Evolutionary conservation across 2,888 invertebrate genomes (phyloP).

Genomic region (Hyposoter dolosus): DNA sequence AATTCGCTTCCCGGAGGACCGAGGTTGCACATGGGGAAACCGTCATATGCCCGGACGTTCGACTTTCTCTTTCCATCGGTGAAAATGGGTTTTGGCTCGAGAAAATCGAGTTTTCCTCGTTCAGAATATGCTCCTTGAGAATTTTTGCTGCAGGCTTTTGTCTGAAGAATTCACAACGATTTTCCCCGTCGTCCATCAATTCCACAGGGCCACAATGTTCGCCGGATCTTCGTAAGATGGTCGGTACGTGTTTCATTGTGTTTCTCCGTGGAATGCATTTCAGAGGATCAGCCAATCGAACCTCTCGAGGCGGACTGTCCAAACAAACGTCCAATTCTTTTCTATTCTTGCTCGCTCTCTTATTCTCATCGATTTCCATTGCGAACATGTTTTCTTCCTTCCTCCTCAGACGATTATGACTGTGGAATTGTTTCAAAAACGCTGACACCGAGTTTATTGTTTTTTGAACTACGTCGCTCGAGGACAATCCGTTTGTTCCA

Average conservation of each 20-base stretch:
- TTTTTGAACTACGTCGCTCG: slow-evolving; percentile 14
- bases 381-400: slow-evolving; percentile 3
- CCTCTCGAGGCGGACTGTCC: slow-evolving; percentile 5
- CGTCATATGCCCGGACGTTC: neutral
- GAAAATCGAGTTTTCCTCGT: slow-evolving; percentile 13
- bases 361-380: slow-evolving; percentile 19
- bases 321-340: slow-evolving; percentile 17
- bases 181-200: slow-evolving; percentile 8
- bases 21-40: slow-evolving; percentile 4
- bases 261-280: slow-evolving; percentile 24
- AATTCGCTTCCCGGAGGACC: neutral
- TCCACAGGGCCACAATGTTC: slow-evolving; percentile 16
- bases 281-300: slow-evolving; percentile 11
- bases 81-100: neutral
- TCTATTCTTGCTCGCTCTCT: neutral
- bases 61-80: neutral
- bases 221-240: slow-evolving; percentile 58
- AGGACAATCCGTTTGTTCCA: slow-evolving; percentile 10
- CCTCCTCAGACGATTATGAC: neutral
- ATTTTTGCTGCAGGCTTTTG: neutral
- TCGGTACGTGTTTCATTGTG: slow-evolving; percentile 61
- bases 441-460: slow-evolving; percentile 35
- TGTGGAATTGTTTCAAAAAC: slow-evolving; percentile 47
- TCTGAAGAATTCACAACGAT: neutral
- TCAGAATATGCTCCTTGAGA: neutral